A percentile compares a stretch with the other conserved stretches of the same genome.
Evolutionary conservation across 2,113 vertebrate species (phyloP).

Genomic region (Oceanodroma tethys): DNA sequence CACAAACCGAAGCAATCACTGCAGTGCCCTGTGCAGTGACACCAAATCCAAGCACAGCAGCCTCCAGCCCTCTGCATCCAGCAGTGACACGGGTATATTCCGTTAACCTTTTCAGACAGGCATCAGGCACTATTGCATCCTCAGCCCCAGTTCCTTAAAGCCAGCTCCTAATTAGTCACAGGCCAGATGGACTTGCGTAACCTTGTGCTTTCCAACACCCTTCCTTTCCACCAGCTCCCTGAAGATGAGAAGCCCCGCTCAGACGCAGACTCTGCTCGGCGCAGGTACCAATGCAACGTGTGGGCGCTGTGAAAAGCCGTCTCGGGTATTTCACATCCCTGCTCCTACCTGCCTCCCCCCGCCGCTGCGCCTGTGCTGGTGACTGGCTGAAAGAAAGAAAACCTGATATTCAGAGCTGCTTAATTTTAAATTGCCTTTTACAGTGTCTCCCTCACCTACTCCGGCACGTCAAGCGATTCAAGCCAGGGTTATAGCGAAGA

Average conservation of each 20-base stretch:
- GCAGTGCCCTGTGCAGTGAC: background rate
- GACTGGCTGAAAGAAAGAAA: background rate
- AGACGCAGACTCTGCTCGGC: background rate
- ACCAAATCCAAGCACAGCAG: background rate
- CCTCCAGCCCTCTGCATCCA: background rate
- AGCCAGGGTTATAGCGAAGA: background rate
- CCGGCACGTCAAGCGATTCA: background rate
- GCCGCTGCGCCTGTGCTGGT: background rate
- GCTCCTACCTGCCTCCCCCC: background rate
- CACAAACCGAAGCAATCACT: background rate
- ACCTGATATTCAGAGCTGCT: background rate
- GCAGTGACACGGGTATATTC: background rate
- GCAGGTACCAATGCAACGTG: background rate
- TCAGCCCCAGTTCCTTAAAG: background rate
- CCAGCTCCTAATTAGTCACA: background rate
- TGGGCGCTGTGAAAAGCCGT: background rate
- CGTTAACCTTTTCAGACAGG: background rate
- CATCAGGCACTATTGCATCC: background rate
- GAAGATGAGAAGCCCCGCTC: background rate
- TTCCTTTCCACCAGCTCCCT: background rate
- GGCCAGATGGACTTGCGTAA: background rate
- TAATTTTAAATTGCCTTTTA: background rate
- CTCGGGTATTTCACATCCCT: background rate
- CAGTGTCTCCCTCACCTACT: background rate
- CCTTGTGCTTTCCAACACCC: background rate